Percentiles rank a stretch among this genome's conserved stretches.
Evolutionary conservation across 2,113 vertebrate genomes (phyloP).

Genomic region (Chlorocebus sabaeus): DNA sequence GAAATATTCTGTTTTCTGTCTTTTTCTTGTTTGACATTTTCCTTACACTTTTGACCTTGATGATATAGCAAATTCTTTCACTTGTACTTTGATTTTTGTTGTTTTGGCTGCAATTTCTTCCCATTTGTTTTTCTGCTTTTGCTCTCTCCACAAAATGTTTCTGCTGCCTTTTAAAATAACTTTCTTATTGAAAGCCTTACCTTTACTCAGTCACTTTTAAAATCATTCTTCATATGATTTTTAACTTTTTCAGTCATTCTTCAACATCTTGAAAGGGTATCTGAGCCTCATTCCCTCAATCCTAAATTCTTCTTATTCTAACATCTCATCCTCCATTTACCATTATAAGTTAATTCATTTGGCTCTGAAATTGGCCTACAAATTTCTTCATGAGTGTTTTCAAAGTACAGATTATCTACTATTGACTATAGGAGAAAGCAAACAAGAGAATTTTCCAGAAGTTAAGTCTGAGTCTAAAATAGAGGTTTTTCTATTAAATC

Average conservation of each 20-base stretch:
- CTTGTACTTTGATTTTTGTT: neutral
- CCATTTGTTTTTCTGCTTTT: neutral
- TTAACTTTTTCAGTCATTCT: neutral
- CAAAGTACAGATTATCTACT: neutral
- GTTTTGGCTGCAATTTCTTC: neutral
- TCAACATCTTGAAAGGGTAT: neutral
- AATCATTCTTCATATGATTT: neutral
- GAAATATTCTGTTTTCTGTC: neutral
- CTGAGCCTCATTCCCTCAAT: neutral
- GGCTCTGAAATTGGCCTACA: neutral
- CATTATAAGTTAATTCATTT: neutral
- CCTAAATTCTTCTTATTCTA: neutral
- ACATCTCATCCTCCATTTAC: neutral
- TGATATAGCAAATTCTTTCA: neutral
- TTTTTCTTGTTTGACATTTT: neutral
- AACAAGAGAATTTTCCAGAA: neutral
- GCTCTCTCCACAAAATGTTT: neutral
- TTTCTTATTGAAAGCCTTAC: constrained; percentile 41
- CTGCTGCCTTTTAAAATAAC: neutral
- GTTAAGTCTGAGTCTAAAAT: neutral
- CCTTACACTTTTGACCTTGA: neutral
- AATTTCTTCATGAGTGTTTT: neutral
- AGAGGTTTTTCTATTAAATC: neutral
- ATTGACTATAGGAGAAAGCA: neutral
- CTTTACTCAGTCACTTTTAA: neutral